phyloP scores from a whole-genome alignment of 1,140 invertebrate genomes.

The Chrysomallon squamiferum region DNA sequence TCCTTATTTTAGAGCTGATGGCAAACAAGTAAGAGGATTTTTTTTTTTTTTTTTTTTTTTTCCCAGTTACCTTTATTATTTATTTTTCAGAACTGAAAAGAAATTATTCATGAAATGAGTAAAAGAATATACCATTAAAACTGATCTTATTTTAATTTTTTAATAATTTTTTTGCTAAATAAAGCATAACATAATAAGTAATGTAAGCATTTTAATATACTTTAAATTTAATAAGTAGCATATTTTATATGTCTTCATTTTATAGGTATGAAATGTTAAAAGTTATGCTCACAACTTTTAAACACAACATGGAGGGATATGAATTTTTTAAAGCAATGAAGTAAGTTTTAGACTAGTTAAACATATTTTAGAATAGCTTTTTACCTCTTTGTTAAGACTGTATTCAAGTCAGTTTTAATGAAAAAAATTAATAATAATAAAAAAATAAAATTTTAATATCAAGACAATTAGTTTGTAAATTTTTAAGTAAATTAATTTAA shows the following conservation, averaged over 20 bases:
- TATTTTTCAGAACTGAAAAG: neutral
- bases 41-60: neutral
- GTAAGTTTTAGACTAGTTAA: slow-evolving; percentile 65
- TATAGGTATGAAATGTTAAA: slow-evolving; percentile 76
- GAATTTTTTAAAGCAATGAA: slow-evolving; percentile 75
- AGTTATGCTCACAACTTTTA: slow-evolving; percentile 82
- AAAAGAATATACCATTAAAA: neutral
- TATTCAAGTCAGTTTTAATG: neutral
- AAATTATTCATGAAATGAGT: neutral
- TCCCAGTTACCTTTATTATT: neutral
- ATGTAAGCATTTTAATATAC: neutral
- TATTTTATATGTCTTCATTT: slow-evolving; percentile 15
- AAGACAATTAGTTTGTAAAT: neutral
- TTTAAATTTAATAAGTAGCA: no score
- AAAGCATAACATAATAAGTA: neutral
- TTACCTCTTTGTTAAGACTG: neutral
- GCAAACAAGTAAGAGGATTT: slow-evolving; percentile 66
- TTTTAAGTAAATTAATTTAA: neutral
- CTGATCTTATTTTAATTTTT: neutral
- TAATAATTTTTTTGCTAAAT: neutral
- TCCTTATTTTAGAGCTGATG: slow-evolving; percentile 79
- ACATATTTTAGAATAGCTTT: neutral
- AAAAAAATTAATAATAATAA: neutral
- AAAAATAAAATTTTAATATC: neutral
- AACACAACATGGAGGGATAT: slow-evolving; percentile 74